These are phyloP conservation scores for Drosophila quinaria DNA, from an alignment of 2,888 invertebrate species.

Conservation along the genomic window DNA sequence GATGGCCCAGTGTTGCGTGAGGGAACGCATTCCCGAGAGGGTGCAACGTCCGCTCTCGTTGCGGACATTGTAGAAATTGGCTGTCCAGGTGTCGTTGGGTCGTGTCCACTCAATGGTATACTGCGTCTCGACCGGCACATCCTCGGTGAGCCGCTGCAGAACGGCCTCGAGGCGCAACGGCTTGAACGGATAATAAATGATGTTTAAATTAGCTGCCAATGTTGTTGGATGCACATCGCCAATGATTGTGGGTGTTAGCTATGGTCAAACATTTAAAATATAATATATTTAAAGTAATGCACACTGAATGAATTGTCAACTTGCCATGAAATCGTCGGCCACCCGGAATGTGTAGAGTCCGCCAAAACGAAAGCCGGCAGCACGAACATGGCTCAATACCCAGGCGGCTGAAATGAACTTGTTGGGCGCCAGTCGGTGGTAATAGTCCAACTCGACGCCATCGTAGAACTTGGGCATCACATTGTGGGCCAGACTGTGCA, in stretches of 20 bases:
- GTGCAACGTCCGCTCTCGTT: conserved; percentile 80
- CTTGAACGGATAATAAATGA: conserved; percentile 82
- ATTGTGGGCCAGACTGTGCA: conserved; percentile 83
- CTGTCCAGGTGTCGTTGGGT: conserved; percentile 77
- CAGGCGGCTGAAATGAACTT: conserved; percentile 81
- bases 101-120: conserved; percentile 77
- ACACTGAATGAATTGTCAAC: background rate
- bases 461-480: conserved; percentile 85
- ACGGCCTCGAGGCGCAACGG: conserved; percentile 75
- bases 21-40: conserved; percentile 82
- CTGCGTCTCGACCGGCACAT: conserved; percentile 70
- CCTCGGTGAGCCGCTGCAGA: conserved; percentile 73
- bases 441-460: conserved; percentile 82
- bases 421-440: conserved; percentile 81
- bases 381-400: conserved; percentile 83
- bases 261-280: background rate
- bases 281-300: background rate
- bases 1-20: conserved; percentile 79
- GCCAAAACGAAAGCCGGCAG: conserved; percentile 84
- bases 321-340: conserved; percentile 77
- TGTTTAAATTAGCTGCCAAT: conserved; percentile 82
- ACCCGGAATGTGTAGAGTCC: conserved; percentile 81
- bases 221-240: conserved; percentile 85
- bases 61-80: conserved; percentile 81
- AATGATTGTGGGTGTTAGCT: conserved; percentile 84